Evolutionary conservation across 2,888 invertebrate genomes (phyloP).

Genomic region (Chironomus tentans): DNA sequence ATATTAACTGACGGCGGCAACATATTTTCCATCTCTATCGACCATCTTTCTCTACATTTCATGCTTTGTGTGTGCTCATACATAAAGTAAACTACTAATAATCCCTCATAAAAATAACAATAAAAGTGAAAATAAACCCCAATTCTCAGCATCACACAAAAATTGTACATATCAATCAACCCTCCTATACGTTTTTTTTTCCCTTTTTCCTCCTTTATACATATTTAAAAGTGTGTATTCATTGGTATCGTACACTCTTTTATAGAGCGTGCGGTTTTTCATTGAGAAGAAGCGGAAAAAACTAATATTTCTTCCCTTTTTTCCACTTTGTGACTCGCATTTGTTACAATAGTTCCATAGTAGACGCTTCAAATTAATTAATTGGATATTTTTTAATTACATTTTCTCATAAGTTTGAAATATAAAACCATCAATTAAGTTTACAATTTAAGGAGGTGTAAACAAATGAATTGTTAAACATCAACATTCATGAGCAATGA

Average conservation of each 20-base stretch:
- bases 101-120: conserved; percentile 27
- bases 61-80: neutral
- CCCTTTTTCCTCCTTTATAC: neutral
- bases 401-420: neutral
- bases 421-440: neutral
- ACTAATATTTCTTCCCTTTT: neutral
- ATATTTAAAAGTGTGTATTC: neutral
- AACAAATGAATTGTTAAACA: conserved; percentile 5
- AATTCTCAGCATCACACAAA: conserved; percentile 16
- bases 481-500: no score
- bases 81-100: conserved; percentile 27
- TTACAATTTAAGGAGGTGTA: neutral
- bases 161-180: conserved; percentile 17
- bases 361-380: neutral
- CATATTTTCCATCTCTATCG: neutral
- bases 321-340: neutral
- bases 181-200: neutral
- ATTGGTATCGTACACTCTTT: neutral
- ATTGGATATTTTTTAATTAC: neutral
- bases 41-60: neutral
- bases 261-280: neutral
- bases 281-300: neutral
- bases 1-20: no score
- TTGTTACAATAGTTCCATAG: neutral
- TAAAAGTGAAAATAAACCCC: conserved; percentile 25